Conservation (phyloP, 2,888 invertebrate species). For the Rhimphoctona megacephalus region DNA sequence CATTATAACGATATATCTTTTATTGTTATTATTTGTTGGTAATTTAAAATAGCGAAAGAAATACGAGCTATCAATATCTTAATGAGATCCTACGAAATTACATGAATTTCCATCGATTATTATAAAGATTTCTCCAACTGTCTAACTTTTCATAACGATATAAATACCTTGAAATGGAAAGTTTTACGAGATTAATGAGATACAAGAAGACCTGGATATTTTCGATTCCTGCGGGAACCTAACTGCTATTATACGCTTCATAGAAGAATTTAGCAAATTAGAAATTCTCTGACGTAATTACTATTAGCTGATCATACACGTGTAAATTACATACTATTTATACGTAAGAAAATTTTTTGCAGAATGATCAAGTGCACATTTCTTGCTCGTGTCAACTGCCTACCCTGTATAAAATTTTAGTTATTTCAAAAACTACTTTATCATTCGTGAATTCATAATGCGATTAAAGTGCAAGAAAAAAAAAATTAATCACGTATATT, state of each 20-base stretch:
- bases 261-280: constrained; percentile 1
- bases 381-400: not conserved
- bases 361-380: not conserved
- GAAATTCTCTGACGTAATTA: constrained; percentile 35
- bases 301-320: not conserved
- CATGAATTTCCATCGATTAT: not conserved
- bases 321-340: not conserved
- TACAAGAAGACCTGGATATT: not conserved
- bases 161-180: constrained; percentile 25
- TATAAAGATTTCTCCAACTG: not conserved
- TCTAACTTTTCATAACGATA: not conserved
- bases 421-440: not conserved
- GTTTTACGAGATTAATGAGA: constrained; percentile 23
- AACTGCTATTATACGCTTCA: not conserved
- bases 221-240: constrained; percentile 11
- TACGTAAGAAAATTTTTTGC: not conserved
- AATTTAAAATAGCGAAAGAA: not conserved
- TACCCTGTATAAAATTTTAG: not conserved
- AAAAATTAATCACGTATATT: not conserved
- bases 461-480: not conserved
- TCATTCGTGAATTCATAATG: not conserved
- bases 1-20: not conserved
- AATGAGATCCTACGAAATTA: not conserved
- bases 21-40: not conserved
- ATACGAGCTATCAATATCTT: not conserved